Conservation (phyloP, 1,140 invertebrate genomes). For the Sitophilus oryzae region DNA sequence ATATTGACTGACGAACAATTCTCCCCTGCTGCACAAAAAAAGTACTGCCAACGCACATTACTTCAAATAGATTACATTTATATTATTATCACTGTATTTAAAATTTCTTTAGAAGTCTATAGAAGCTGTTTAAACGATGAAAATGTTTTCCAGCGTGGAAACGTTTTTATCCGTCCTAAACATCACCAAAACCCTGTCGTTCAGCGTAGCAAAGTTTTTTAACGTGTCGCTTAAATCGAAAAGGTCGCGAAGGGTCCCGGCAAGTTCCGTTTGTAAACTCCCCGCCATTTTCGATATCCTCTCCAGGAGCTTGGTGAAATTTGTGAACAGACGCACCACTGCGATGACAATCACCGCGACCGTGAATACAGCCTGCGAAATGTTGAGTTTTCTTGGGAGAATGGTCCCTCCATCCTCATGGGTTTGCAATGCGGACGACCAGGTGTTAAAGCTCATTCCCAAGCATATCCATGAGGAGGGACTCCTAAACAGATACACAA, state of each 20-base stretch:
- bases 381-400: conserved; percentile 14
- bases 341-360: conserved; percentile 25
- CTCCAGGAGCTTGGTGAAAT: conserved; percentile 20
- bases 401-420: conserved; percentile 35
- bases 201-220: conserved; percentile 8
- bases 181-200: background rate
- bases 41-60: conserved; percentile 23
- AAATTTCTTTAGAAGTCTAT: conserved; percentile 29
- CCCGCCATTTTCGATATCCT: conserved; percentile 7
- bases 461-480: conserved; percentile 38
- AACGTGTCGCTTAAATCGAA: conserved; percentile 6
- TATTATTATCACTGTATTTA: conserved; percentile 32
- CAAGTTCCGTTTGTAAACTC: background rate
- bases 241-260: background rate
- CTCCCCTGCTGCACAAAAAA: no score
- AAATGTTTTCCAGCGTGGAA: conserved; percentile 11
- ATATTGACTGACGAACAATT: no score
- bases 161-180: background rate
- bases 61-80: conserved; percentile 24
- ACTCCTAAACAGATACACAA: conserved; percentile 28
- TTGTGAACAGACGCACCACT: conserved; percentile 22
- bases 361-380: conserved; percentile 16
- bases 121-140: conserved; percentile 25
- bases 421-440: conserved; percentile 24
- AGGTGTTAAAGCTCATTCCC: conserved; percentile 29